Evolutionary conservation across 2,797 vertebrate genomes (phyloP).

Genomic region (Lagorchestes hirsutus): DNA sequence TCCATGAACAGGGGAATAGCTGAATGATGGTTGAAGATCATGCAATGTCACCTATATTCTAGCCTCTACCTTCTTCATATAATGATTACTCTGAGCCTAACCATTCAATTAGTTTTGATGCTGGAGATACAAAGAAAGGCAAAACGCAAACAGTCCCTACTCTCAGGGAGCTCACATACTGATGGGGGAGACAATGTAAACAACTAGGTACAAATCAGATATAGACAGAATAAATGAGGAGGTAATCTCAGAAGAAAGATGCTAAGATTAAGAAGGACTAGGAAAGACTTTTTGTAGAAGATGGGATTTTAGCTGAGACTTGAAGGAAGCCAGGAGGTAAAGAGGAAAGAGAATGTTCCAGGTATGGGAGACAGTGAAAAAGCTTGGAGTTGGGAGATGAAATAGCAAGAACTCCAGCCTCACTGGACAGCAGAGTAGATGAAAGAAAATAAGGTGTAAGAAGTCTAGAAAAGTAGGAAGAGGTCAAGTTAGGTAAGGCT

Average conservation of each 20-base stretch:
- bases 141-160: background rate
- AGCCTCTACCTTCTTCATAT: background rate
- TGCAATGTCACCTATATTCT: background rate
- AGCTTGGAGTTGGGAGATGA: background rate
- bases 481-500: background rate
- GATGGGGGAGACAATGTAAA: background rate
- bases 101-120: background rate
- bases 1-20: background rate
- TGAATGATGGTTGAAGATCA: background rate
- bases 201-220: background rate
- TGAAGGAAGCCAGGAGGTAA: background rate
- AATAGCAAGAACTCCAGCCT: background rate
- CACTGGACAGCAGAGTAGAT: background rate
- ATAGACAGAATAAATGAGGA: background rate
- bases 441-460: background rate
- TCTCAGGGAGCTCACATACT: background rate
- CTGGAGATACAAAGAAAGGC: background rate
- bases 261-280: background rate
- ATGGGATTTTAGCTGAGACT: background rate
- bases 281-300: background rate
- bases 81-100: background rate
- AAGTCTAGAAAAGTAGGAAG: background rate
- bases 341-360: background rate
- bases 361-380: background rate
- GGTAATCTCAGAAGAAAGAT: background rate